Evolutionary conservation across 2,888 invertebrate species (phyloP), one percentile per base, ranked within the genome.

Genomic region (Proisotoma minuta): DNA sequence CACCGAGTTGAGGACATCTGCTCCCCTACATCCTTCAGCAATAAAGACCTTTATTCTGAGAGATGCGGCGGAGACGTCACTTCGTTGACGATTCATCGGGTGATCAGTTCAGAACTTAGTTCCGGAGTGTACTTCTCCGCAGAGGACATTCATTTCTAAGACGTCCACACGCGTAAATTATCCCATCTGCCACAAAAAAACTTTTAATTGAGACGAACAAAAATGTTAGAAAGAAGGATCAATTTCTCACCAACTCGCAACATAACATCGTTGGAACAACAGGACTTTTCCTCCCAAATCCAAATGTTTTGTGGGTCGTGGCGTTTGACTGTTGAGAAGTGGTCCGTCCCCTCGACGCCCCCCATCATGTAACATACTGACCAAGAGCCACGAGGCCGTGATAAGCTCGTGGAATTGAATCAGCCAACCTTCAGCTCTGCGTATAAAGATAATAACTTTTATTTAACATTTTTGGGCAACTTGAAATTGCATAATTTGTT

Each of bases 311-410:
- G 86, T 0, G 92, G 90, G 76, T 94, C 87, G 77, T 92, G 94
- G 74, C 90, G 89, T 10, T 91, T 84, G 71, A 90, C 89, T 5
- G 88, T 89, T 78, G 89, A 91, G 76, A 90, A 91, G 76, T 89
- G 90, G 74, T 88, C 87, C 80, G 85, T 34, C n/a, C 93, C 93
- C 75, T 94, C 90, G 76, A 93, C 95, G 2, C 95, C 95, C 0
- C 95, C 95, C 69, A 95, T 88, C 18, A 92, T 87, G 78, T 88
- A 95, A 95, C 90, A 75, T 87, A 85, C 72, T 84, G 84, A 0
- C 88, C 90, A 0, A 95, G 83, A 0, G 92, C 89, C 0, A 90
- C 91, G 0, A 91, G 89, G 8, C 93, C 94, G 76, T 95, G 95
- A 77, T 95, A 95, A 0, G 93, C 93, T 56, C 94, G 82, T 0